A percentile compares a stretch with the other conserved stretches of the same genome.
Conservation (phyloP, 2,888 invertebrate species). For the Lottia gigantea region DNA sequence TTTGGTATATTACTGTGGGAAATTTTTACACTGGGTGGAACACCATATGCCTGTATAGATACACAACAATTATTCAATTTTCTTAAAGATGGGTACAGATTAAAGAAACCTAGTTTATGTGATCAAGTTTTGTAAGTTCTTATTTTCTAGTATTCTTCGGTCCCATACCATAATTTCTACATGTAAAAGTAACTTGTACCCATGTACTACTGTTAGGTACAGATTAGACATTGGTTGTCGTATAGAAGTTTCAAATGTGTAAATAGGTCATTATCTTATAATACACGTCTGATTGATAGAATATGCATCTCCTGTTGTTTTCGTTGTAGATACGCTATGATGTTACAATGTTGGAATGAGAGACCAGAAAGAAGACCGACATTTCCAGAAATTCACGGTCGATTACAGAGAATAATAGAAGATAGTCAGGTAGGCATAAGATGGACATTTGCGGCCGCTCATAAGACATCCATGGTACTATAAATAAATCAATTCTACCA, state of each 20-base stretch:
- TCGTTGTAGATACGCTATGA: slow-evolving; percentile 57
- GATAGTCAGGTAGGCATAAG: slow-evolving; percentile 50
- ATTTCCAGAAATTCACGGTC: slow-evolving; percentile 50
- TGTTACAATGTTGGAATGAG: slow-evolving; percentile 64
- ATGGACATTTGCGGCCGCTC: no score
- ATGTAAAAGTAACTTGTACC: no score
- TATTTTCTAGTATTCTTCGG: no score
- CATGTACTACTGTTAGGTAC: no score
- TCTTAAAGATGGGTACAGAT: slow-evolving; percentile 85
- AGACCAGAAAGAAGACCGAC: slow-evolving; percentile 54
- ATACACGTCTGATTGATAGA: no score
- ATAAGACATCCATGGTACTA: neutral
- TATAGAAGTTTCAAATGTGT: no score
- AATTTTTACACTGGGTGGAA: slow-evolving; percentile 76
- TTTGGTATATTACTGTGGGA: slow-evolving; percentile 72
- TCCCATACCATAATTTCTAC: no score
- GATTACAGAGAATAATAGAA: slow-evolving; percentile 55
- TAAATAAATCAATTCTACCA: no score
- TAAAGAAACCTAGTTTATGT: slow-evolving; percentile 87
- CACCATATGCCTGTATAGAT: slow-evolving; percentile 76
- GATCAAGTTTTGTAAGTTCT: slow-evolving; percentile 72
- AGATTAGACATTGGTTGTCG: no score
- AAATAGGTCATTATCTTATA: no score
- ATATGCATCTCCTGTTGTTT: no score
- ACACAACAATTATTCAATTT: slow-evolving; percentile 77